Percentiles rank a stretch among this genome's conserved stretches.
phyloP scores from a whole-genome alignment of 2,113 vertebrate species.

The Oenanthe melanoleuca region DNA sequence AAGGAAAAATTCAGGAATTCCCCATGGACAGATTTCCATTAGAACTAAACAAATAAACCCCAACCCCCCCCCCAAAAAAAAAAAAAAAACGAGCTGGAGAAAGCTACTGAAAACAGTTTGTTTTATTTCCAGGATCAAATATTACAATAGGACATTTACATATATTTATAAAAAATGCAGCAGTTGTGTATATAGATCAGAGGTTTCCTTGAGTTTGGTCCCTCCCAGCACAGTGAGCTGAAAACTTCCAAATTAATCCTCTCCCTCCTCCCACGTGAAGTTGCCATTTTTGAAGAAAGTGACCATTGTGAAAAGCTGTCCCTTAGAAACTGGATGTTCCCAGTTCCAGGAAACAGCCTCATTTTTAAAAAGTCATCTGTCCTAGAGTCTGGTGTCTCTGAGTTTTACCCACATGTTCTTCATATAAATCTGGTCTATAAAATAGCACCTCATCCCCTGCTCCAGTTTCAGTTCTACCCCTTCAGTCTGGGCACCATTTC shows the following conservation, averaged over 20 bases:
- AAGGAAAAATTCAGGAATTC: not conserved
- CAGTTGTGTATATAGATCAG: constrained; percentile 82
- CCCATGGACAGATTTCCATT: not conserved
- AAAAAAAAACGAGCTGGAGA: not conserved
- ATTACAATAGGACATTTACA: constrained; percentile 87
- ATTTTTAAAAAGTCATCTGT: not conserved
- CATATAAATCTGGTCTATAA: not conserved
- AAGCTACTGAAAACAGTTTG: constrained; percentile 77
- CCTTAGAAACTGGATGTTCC: constrained; percentile 49
- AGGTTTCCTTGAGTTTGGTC: constrained; percentile 84
- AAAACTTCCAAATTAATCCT: constrained; percentile 63
- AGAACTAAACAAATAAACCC: not conserved
- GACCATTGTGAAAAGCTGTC: constrained; percentile 42
- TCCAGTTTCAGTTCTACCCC: not conserved
- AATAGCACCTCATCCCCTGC: constrained; percentile 20
- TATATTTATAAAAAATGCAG: constrained; percentile 86
- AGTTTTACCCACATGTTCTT: not conserved
- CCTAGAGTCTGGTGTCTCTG: not conserved
- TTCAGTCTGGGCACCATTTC: not conserved
- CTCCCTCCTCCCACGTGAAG: constrained; percentile 48
- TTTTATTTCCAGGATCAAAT: constrained; percentile 85
- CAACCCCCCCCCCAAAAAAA: not conserved
- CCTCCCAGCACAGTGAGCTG: constrained; percentile 79
- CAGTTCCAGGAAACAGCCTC: constrained; percentile 20
- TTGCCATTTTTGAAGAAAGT: constrained; percentile 53